Percentiles rank a stretch among this genome's conserved stretches.
These are phyloP conservation scores for Tenrec ecaudatus DNA, from an alignment of 2,113 vertebrate species.

Conservation along the genomic window DNA sequence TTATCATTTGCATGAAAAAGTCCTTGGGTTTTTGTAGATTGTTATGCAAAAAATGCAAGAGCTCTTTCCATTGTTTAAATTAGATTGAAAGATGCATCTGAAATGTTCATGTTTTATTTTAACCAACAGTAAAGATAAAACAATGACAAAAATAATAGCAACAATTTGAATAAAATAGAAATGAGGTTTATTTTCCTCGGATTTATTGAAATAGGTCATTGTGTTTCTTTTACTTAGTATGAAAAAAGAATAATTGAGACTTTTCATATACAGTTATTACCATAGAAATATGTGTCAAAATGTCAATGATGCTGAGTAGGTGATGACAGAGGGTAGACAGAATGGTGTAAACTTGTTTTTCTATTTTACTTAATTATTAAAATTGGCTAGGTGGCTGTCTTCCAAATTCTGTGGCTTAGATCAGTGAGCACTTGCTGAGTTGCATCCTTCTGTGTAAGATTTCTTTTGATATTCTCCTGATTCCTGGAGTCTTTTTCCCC, in stretches of 20 bases:
- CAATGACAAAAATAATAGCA: constrained; percentile 78
- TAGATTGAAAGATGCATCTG: constrained; percentile 10
- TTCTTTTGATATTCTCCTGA: not conserved
- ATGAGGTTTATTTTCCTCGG: constrained; percentile 82
- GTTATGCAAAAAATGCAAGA: not conserved
- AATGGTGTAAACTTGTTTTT: constrained; percentile 81
- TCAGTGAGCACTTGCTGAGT: not conserved
- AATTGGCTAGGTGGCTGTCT: not conserved
- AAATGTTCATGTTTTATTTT: constrained; percentile 65
- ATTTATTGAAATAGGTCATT: constrained; percentile 84
- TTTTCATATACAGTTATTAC: constrained; percentile 84
- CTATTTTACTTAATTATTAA: constrained; percentile 80
- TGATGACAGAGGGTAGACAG: constrained; percentile 83
- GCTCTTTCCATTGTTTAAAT: not conserved
- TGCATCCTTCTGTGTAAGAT: not conserved
- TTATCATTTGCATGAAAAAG: not conserved
- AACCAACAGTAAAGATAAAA: constrained; percentile 71
- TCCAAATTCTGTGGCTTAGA: not conserved
- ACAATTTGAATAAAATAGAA: constrained; percentile 65
- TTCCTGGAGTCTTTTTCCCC: not conserved
- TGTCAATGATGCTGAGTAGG: constrained; percentile 85
- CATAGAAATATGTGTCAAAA: constrained; percentile 86
- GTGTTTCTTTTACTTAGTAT: constrained; percentile 84
- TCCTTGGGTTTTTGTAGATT: not conserved
- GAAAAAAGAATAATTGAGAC: constrained; percentile 85